Evolutionary conservation across 2,113 vertebrate genomes (phyloP).

Genomic region (Phrynocephalus versicolor): DNA sequence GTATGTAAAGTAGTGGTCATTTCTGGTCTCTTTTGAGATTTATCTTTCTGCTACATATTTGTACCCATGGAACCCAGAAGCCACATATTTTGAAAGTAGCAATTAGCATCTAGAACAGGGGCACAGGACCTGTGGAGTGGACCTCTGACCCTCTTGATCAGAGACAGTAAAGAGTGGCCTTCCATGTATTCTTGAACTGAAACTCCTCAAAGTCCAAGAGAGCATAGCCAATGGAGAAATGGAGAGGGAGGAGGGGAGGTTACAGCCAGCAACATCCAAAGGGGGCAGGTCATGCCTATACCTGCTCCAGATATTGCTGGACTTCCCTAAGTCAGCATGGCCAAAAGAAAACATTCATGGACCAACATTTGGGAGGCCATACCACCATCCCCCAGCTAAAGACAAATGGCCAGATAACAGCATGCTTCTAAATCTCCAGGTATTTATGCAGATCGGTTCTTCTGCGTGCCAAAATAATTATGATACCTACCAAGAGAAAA

Average conservation of each 20-base stretch:
- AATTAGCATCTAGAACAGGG: too few relatives aligned
- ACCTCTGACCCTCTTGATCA: too few relatives aligned
- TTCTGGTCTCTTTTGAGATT: background rate
- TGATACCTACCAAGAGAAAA: slow-evolving; percentile 91
- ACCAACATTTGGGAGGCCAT: background rate
- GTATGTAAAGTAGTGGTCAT: background rate
- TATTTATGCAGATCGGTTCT: background rate
- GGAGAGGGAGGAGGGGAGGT: too few relatives aligned
- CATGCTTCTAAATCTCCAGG: background rate
- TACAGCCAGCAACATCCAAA: too few relatives aligned
- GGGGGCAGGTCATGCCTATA: too few relatives aligned
- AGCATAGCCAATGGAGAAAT: too few relatives aligned
- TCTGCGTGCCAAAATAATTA: slow-evolving; percentile 13
- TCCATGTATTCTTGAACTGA: too few relatives aligned
- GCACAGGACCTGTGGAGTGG: too few relatives aligned
- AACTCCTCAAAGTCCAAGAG: too few relatives aligned
- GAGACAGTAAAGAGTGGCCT: too few relatives aligned
- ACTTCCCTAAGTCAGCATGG: background rate
- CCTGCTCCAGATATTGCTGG: too few relatives aligned
- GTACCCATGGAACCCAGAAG: background rate
- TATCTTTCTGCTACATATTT: background rate
- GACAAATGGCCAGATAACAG: background rate
- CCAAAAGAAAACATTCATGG: background rate
- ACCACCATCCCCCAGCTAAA: background rate
- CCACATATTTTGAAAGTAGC: background rate